Conservation (phyloP, 2,888 invertebrate species). For the Drosophila anomalipes region DNA sequence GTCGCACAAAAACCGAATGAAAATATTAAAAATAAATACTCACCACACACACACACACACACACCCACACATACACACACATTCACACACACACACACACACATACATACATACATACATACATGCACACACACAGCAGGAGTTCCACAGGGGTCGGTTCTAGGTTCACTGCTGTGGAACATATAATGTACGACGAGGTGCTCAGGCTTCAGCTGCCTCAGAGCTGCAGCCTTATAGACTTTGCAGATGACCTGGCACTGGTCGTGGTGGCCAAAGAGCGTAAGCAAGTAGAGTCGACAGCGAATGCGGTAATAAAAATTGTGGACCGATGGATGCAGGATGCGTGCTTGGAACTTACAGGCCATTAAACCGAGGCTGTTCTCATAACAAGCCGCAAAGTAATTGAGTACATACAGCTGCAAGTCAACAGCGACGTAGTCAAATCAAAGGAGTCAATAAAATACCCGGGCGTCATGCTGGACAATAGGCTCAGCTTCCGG, state of each 20-base stretch:
- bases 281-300: background rate
- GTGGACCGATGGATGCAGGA: background rate
- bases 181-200: background rate
- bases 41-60: background rate
- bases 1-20: background rate
- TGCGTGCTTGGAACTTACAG: background rate
- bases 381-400: background rate
- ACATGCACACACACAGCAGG: background rate
- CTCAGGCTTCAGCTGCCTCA: background rate
- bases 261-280: background rate
- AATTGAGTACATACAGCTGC: background rate
- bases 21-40: background rate
- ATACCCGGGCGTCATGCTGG: background rate
- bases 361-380: background rate
- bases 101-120: background rate
- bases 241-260: background rate
- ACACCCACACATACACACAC: background rate
- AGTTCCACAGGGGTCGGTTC: background rate
- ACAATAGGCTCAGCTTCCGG: background rate
- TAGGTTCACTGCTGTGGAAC: background rate
- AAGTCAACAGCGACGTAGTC: background rate
- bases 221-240: background rate
- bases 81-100: slow-evolving; percentile 1
- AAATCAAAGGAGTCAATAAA: slow-evolving; percentile 1
- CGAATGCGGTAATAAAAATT: background rate